These are phyloP conservation scores for Furcifer pardalis DNA, from an alignment of 2,797 vertebrate species.

Conservation along the genomic window DNA sequence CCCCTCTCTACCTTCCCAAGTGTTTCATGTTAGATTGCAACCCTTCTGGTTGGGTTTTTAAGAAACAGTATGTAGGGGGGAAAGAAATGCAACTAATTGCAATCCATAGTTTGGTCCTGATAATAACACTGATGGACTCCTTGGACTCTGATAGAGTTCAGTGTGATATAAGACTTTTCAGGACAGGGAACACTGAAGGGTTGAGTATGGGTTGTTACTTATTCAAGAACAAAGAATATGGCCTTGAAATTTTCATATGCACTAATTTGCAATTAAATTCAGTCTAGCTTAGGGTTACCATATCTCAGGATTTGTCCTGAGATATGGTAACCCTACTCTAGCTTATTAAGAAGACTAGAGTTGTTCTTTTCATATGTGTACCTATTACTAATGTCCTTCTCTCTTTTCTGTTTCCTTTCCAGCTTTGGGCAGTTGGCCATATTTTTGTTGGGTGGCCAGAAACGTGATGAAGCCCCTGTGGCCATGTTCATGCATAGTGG, in stretches of 20 bases:
- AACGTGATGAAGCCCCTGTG: constrained; percentile 84
- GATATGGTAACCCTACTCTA: too few relatives aligned
- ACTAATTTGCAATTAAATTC: constrained; percentile 4
- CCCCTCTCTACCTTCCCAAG: neutral
- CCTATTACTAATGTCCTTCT: constrained; percentile 9
- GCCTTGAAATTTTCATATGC: neutral
- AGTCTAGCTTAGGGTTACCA: neutral
- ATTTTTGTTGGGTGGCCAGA: constrained; percentile 89
- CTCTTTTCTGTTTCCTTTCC: constrained; percentile 24
- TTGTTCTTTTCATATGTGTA: neutral
- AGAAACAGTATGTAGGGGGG: neutral
- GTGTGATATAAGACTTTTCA: neutral
- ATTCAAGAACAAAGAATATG: neutral
- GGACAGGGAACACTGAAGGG: neutral
- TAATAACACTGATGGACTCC: neutral
- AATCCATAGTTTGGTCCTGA: neutral
- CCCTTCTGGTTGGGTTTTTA: neutral
- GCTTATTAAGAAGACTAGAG: constrained; percentile 24
- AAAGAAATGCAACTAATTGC: neutral
- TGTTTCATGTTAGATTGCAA: too few relatives aligned
- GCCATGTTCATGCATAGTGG: constrained; percentile 96
- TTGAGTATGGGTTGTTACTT: neutral
- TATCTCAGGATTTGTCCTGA: too few relatives aligned
- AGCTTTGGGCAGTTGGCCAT: constrained; percentile 95
- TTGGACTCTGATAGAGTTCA: neutral